phyloP scores from a whole-genome alignment of 2,888 invertebrate species.

The Drosophila nr. fundita region DNA sequence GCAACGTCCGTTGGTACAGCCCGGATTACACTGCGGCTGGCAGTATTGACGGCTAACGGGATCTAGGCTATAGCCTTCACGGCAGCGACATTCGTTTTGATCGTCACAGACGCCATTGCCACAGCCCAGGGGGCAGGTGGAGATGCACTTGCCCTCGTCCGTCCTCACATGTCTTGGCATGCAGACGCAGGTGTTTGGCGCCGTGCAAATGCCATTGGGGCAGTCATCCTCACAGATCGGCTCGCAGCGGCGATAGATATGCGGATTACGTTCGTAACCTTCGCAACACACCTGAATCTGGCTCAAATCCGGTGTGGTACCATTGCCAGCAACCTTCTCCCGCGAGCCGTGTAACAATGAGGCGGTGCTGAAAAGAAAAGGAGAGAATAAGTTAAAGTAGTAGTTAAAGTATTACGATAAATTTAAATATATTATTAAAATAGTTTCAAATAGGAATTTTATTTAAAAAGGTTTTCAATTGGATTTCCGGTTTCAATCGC shows the following conservation, averaged over 20 bases:
- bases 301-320: constrained; percentile 87
- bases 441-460: not conserved
- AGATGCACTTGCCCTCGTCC: constrained; percentile 86
- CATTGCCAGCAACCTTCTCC: constrained; percentile 78
- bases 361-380: constrained; percentile 69
- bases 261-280: constrained; percentile 86
- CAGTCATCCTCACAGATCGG: constrained; percentile 86
- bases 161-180: constrained; percentile 84
- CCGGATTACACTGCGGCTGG: constrained; percentile 79
- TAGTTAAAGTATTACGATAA: not conserved
- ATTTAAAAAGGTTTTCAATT: not conserved
- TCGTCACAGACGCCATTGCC: constrained; percentile 86
- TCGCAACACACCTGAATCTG: constrained; percentile 90
- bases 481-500: not conserved
- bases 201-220: constrained; percentile 86
- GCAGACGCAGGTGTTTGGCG: constrained; percentile 86
- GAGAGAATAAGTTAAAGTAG: not conserved
- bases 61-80: constrained; percentile 83
- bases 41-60: constrained; percentile 78
- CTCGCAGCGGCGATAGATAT: constrained; percentile 79
- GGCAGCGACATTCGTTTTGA: constrained; percentile 80
- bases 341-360: constrained; percentile 74
- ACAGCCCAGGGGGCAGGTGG: constrained; percentile 90
- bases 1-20: constrained; percentile 77
- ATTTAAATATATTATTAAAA: not conserved